These are phyloP conservation scores for Petrolisthes manimaculis DNA, from an alignment of 2,888 invertebrate genomes.

Conservation along the genomic window DNA sequence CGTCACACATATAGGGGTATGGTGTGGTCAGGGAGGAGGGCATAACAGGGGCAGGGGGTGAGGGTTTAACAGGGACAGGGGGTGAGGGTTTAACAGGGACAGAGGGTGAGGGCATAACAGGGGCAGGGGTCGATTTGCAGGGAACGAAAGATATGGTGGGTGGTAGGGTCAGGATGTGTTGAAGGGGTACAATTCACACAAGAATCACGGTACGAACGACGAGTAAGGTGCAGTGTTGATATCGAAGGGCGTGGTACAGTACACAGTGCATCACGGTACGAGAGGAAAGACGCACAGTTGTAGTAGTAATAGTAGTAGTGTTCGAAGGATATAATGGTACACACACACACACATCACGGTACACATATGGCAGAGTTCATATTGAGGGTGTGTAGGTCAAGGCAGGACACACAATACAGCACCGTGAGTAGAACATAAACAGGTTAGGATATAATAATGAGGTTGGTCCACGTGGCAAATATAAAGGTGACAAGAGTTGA, in stretches of 20 bases:
- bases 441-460: too few relatives aligned
- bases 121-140: background rate
- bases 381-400: too few relatives aligned
- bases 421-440: too few relatives aligned
- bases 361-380: too few relatives aligned
- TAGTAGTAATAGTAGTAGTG: too few relatives aligned
- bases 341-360: constrained; percentile 15
- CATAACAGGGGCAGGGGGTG: constrained; percentile 9
- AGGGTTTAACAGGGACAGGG: constrained; percentile 7
- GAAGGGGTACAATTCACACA: too few relatives aligned
- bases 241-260: background rate
- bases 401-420: too few relatives aligned
- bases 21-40: background rate
- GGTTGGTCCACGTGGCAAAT: too few relatives aligned
- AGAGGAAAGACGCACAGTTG: background rate
- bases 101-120: background rate
- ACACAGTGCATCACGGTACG: background rate
- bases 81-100: background rate
- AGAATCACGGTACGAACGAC: constrained; percentile 9
- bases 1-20: too few relatives aligned
- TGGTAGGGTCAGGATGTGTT: constrained; percentile 31
- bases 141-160: background rate
- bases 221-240: background rate
- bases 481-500: too few relatives aligned
- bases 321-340: background rate